These are phyloP conservation scores for Corydoras maculifer DNA, from an alignment of 2,113 vertebrate species.

Conservation along the genomic window DNA sequence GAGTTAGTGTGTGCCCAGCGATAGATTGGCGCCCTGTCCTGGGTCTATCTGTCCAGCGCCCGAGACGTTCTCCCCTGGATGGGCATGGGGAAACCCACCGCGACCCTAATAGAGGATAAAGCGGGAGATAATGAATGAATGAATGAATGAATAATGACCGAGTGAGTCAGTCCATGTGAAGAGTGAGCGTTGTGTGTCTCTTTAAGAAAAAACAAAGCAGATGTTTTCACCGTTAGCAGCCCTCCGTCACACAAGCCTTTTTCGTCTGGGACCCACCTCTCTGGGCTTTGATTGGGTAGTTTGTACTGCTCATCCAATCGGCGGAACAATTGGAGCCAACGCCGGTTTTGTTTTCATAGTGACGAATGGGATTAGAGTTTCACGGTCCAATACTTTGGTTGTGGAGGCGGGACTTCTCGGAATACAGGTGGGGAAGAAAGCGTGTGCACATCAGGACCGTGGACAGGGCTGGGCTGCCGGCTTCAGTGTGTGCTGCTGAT, in stretches of 20 bases:
- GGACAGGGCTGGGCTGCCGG: slow-evolving; percentile 46
- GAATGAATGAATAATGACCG: no score
- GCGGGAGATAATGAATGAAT: no score
- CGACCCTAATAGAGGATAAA: no score
- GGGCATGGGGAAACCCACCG: no score
- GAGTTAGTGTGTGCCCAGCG: no score
- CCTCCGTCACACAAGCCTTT: background rate
- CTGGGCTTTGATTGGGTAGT: background rate
- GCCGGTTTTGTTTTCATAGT: background rate
- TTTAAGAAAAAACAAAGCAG: slow-evolving; percentile 40
- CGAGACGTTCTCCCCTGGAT: no score
- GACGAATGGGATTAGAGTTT: background rate
- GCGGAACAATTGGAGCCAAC: background rate
- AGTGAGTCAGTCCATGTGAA: background rate
- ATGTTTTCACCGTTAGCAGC: slow-evolving; percentile 30
- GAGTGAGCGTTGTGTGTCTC: slow-evolving; percentile 11
- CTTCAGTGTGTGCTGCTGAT: slow-evolving; percentile 17
- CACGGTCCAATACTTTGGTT: background rate
- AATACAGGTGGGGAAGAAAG: slow-evolving; percentile 5
- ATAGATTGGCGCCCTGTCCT: no score
- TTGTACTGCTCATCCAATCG: slow-evolving; percentile 4
- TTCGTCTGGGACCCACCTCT: background rate
- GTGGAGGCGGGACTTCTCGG: background rate
- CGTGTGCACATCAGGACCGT: slow-evolving; percentile 41
- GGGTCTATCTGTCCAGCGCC: no score